These are phyloP conservation scores for Zeus faber DNA, from an alignment of 2,113 vertebrate species.

Conservation along the genomic window DNA sequence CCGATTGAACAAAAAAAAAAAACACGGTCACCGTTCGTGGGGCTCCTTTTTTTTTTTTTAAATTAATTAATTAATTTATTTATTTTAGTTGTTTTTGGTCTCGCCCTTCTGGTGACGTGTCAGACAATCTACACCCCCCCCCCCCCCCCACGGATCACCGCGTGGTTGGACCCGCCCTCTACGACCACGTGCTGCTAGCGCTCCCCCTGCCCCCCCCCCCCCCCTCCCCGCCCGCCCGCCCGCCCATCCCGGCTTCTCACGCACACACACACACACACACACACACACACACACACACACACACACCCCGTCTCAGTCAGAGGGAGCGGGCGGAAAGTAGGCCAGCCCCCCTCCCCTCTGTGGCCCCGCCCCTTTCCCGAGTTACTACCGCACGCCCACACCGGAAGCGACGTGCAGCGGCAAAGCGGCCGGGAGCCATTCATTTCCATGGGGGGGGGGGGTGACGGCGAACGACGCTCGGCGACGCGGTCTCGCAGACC, in stretches of 20 bases:
- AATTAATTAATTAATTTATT: too few species aligned
- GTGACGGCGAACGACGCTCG: too few species aligned
- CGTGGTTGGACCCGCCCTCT: conserved; percentile 40
- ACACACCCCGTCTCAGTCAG: conserved; percentile 55
- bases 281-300: too few species aligned
- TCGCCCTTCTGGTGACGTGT: conserved; percentile 77
- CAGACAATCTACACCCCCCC: conserved; percentile 47
- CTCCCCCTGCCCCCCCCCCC: too few species aligned
- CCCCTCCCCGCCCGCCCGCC: conserved; percentile 26
- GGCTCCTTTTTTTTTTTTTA: too few species aligned
- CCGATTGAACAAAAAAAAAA: too few species aligned
- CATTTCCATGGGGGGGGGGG: not conserved
- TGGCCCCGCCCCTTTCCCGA: conserved; percentile 13
- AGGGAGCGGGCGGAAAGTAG: conserved; percentile 52
- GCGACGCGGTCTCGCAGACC: too few species aligned
- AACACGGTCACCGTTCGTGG: conserved; percentile 19
- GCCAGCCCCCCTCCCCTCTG: conserved; percentile 40
- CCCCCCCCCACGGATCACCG: conserved; percentile 38
- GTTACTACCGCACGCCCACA: too few species aligned
- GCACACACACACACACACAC: too few species aligned
- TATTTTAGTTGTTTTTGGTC: conserved; percentile 48
- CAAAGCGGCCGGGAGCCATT: not conserved
- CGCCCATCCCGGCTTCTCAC: too few species aligned
- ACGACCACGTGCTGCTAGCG: too few species aligned
- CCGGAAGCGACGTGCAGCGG: conserved; percentile 40